Evolutionary conservation across 2,113 vertebrate genomes (phyloP).

Genomic region (Asarcornis scutulata): DNA sequence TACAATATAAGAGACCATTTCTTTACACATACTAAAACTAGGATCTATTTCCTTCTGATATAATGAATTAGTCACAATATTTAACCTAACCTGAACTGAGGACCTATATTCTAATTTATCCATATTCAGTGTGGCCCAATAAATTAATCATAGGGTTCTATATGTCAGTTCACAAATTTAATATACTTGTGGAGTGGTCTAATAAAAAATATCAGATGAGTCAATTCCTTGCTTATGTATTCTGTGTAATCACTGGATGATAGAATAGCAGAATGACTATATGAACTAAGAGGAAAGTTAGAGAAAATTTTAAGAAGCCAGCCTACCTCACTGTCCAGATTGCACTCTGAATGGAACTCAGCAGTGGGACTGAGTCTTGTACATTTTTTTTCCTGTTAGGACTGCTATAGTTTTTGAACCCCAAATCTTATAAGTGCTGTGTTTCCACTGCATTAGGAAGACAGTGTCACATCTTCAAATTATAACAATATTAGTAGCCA

Average conservation of each 20-base stretch:
- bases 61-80: neutral
- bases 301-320: neutral
- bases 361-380: neutral
- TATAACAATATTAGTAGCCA: neutral
- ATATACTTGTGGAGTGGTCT: neutral
- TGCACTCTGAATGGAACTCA: neutral
- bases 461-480: neutral
- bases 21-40: neutral
- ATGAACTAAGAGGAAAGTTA: neutral
- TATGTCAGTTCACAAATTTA: neutral
- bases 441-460: neutral
- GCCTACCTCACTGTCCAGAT: rapidly evolving
- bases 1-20: neutral
- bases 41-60: neutral
- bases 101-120: neutral
- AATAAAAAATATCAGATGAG: neutral
- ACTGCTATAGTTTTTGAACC: neutral
- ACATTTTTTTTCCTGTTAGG: neutral
- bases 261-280: neutral
- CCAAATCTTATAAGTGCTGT: neutral
- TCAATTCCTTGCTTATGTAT: neutral
- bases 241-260: neutral
- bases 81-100: neutral
- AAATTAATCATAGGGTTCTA: neutral
- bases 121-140: neutral